Evolutionary conservation across 1,140 invertebrate genomes (phyloP), one percentile per base, ranked within the genome.

Genomic region (Chrysoperla carnea): DNA sequence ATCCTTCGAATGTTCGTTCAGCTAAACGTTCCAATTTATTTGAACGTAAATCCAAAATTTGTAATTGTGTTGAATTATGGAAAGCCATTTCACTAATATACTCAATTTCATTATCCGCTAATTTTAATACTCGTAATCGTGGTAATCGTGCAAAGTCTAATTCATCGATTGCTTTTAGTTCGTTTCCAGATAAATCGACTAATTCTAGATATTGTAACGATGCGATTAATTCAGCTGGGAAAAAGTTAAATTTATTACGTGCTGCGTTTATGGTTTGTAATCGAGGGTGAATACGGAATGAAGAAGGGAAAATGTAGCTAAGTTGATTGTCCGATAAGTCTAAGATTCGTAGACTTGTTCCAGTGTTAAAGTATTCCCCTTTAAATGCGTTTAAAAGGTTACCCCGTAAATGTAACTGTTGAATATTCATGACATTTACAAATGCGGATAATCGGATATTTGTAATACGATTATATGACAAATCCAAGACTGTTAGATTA

Each of bases 1-100:
- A 54, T 15, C 86, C 86, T 58, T 88, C 79, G 61, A 93, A 86
- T 2, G 81, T 76, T 49, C 84, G 68, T 41, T 86, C 83, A 2
- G 76, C 78, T 6, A 93, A 58, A 23, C 73, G 63, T 50, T 84
- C 78, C 11, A 93, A 61, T 43, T 70, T 70, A 57, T 93, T 93
- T 37, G 64, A 51, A 40, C 54, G 53, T 33, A 93, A 61, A 60
- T 90, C 78, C 23, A 93, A 54, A 9, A 73, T 53, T 56, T 91
- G 87, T 41, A 92, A 66, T 61, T 89, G 86, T 0, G 84, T 79
- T 0, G 87, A 92, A 56, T 92, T 92, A 49, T 88, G 79, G 57
- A 92, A 92, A 1, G 85, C 81, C 63, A 84, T 77, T 63, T 88
- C 84, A 47, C 78, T 81, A 8, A 93, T 72, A 42, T 73, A 70